Percentiles rank a stretch among this genome's conserved stretches.
phyloP scores from a whole-genome alignment of 2,797 vertebrate species.

The Myripristis murdjan region DNA sequence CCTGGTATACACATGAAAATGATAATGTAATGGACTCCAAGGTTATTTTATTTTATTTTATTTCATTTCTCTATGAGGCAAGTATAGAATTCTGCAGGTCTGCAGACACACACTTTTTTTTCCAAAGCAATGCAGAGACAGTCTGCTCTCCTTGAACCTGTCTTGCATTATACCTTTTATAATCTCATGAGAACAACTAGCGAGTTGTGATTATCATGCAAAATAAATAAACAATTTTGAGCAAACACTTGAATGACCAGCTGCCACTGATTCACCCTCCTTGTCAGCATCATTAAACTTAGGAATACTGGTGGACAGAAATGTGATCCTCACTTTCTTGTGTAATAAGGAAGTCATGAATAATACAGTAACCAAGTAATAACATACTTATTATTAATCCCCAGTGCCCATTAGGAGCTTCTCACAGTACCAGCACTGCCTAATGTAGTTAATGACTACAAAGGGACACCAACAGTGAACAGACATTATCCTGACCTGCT shows the following conservation, averaged over 20 bases:
- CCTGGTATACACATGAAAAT: neutral
- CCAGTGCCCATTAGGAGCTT: conserved; percentile 79
- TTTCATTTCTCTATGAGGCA: neutral
- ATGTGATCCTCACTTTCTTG: conserved; percentile 71
- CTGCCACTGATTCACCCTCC: conserved; percentile 52
- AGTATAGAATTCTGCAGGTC: conserved; percentile 27
- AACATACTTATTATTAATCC: conserved; percentile 84
- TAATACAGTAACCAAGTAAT: conserved; percentile 83
- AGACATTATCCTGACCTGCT: conserved; percentile 41
- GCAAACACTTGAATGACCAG: conserved; percentile 70
- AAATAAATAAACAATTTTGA: conserved; percentile 64
- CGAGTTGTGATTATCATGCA: conserved; percentile 54
- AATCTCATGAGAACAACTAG: conserved; percentile 25
- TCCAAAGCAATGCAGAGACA: conserved; percentile 43
- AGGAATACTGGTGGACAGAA: conserved; percentile 66
- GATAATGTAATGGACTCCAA: no score
- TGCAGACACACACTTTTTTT: conserved; percentile 13
- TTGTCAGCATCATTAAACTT: conserved; percentile 63
- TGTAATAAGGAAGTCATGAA: conserved; percentile 85
- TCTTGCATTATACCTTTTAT: conserved; percentile 33
- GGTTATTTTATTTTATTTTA: no score
- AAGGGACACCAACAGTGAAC: conserved; percentile 44
- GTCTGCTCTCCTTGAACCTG: conserved; percentile 36
- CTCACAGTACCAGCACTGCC: conserved; percentile 62
- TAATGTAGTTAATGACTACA: conserved; percentile 61